phyloP scores from a whole-genome alignment of 2,797 vertebrate genomes.

The Chloroceryle inda region DNA sequence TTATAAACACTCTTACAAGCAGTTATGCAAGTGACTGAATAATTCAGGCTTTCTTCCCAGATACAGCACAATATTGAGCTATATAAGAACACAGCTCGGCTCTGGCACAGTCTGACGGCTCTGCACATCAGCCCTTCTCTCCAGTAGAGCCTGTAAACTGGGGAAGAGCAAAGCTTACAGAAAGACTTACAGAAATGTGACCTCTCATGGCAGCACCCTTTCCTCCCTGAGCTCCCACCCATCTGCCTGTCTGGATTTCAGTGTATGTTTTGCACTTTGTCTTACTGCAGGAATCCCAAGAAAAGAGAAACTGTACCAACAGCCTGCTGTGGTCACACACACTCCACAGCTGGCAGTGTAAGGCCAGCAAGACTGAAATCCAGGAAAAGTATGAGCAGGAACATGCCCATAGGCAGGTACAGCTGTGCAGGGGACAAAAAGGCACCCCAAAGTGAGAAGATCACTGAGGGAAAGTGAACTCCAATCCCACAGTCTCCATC shows the following conservation, averaged over 20 bases:
- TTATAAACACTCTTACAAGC: slow-evolving; percentile 44
- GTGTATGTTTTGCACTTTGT: neutral
- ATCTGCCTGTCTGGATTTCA: neutral
- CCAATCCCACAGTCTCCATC: neutral
- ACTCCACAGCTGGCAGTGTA: neutral
- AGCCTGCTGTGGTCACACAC: neutral
- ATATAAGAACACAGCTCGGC: neutral
- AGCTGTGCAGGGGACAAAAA: neutral
- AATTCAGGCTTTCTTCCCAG: slow-evolving; percentile 58
- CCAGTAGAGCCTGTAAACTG: neutral
- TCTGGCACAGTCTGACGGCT: neutral
- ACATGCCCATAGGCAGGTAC: neutral
- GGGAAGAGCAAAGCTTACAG: neutral
- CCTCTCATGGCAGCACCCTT: neutral
- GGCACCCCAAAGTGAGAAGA: accelerated
- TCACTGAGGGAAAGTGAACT: neutral
- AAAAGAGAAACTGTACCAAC: neutral
- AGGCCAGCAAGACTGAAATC: neutral
- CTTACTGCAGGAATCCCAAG: neutral
- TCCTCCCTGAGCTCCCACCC: neutral
- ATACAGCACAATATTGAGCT: neutral
- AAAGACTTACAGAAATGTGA: neutral
- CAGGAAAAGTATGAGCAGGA: neutral
- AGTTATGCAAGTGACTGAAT: slow-evolving; percentile 51
- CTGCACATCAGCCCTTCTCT: neutral